Percentiles rank a stretch among this genome's conserved stretches.
Evolutionary conservation across 2,797 vertebrate genomes (phyloP).

Genomic region (Oreonectes daqikongensis): DNA sequence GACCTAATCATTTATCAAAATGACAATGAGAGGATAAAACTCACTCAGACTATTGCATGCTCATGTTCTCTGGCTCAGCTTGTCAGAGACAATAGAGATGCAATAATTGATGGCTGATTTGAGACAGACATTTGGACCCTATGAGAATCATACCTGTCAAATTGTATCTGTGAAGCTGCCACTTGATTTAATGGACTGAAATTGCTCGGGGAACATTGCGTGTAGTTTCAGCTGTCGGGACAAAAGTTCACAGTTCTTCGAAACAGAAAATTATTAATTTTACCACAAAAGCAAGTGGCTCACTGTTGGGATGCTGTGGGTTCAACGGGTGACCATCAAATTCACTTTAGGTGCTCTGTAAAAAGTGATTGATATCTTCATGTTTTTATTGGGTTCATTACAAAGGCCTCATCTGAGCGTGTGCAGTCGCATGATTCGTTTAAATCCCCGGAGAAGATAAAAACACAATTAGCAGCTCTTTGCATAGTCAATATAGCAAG

Average conservation of each 20-base stretch:
- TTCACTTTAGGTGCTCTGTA: not conserved
- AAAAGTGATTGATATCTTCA: not conserved
- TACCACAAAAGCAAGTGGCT: slow-evolving; percentile 53
- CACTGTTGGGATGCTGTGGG: slow-evolving; percentile 45
- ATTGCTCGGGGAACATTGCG: slow-evolving; percentile 53
- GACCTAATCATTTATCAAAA: slow-evolving; percentile 79
- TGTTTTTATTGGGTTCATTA: not conserved
- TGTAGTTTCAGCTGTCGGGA: slow-evolving; percentile 34
- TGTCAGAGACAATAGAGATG: slow-evolving; percentile 73
- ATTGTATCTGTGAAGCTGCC: slow-evolving; percentile 69
- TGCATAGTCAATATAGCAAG: slow-evolving; percentile 49
- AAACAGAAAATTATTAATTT: slow-evolving; percentile 55
- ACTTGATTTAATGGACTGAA: slow-evolving; percentile 59
- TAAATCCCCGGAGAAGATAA: not conserved
- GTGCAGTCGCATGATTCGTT: not conserved
- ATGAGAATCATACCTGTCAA: slow-evolving; percentile 79
- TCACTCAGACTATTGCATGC: slow-evolving; percentile 67
- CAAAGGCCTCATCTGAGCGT: not conserved
- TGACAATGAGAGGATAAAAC: slow-evolving; percentile 67
- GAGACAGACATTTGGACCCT: slow-evolving; percentile 59
- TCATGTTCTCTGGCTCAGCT: slow-evolving; percentile 71
- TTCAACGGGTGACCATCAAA: slow-evolving; percentile 28
- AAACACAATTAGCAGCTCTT: slow-evolving; percentile 33
- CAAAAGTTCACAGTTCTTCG: slow-evolving; percentile 43
- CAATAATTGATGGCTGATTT: slow-evolving; percentile 74